A percentile compares a stretch with the other conserved stretches of the same genome.
phyloP scores from a whole-genome alignment of 2,888 invertebrate species.

The Dicroscelio sp. region DNA sequence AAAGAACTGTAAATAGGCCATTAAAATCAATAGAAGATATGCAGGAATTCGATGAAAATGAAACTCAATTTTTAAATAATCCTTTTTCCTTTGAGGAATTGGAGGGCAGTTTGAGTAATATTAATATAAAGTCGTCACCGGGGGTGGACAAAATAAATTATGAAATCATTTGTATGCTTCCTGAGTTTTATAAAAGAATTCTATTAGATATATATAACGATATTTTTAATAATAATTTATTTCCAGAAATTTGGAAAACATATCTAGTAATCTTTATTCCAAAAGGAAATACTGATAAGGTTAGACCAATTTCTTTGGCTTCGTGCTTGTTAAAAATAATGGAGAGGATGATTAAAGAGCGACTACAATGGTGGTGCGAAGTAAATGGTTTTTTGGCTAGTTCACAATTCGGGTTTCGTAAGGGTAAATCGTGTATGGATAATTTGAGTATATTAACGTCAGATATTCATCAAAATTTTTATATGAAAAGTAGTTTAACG shows the following conservation, averaged over 20 bases:
- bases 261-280: slow-evolving; percentile 75
- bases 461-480: slow-evolving; percentile 49
- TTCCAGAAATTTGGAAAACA: slow-evolving; percentile 49
- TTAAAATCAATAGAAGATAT: neutral
- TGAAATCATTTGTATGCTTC: slow-evolving; percentile 15
- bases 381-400: neutral
- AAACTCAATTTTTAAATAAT: too few relatives aligned
- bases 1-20: neutral
- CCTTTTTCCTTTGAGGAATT: slow-evolving; percentile 47
- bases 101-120: neutral
- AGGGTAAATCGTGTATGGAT: slow-evolving; percentile 25
- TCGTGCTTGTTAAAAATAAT: slow-evolving; percentile 68
- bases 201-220: slow-evolving; percentile 57
- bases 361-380: slow-evolving; percentile 54
- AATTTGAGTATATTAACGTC: slow-evolving; percentile 16
- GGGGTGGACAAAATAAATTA: slow-evolving; percentile 53
- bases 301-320: slow-evolving; percentile 73
- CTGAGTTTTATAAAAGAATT: slow-evolving; percentile 29
- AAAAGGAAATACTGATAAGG: slow-evolving; percentile 58
- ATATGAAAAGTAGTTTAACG: slow-evolving; percentile 13
- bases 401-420: slow-evolving; percentile 29
- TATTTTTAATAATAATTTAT: slow-evolving; percentile 6
- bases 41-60: neutral
- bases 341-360: slow-evolving; percentile 64
- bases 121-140: slow-evolving; percentile 36